Base-by-base conservation (phyloP, 1,140 invertebrate genomes). In the Drosophila mauritiana region DNA sequence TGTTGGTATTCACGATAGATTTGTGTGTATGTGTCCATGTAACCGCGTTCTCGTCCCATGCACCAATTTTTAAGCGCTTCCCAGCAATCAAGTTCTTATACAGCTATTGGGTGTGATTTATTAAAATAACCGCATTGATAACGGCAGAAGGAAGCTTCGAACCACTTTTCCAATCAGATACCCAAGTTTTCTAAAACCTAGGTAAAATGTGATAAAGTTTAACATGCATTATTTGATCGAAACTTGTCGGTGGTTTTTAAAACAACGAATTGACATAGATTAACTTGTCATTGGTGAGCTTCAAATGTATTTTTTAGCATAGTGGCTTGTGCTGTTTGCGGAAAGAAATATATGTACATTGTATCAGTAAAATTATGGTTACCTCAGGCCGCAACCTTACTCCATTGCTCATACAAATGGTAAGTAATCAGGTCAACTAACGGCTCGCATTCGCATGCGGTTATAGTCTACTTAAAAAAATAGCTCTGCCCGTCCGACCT, bases 381-480 rank as follows among this genome's bases (percentile, higher is more conserved):
- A 31, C 25, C 31, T 31, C 13, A 15, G 31, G 7, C 46, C 58
- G 5, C 52, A n/a, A 6, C 13, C 34, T 34, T 34, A 7, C 65
- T 69, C 70, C 51, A 37, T 40, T 37, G 54, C 45, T 73, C 55
- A 59, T 69, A 70, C 78, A 68, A 74, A 77, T 31, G n/a, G 17
- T 17, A 53, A 65, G 62, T 89, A 89, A 89, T 73, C 80, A 89
- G 84, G 84, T 89, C 84, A 89, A 84, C 84, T 89, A 89, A 89
- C 84, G 85, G 84, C 77, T 59, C 39, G 78, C 85, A 63, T 70
- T 85, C 80, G 77, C 77, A 89, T 80, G 73, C 85, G 84, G 84
- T 84, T 89, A 89, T 84, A 84, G 80, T 77, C 77, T 78, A 84
- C 68, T 80, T 82, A 80, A 89, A 80, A 73, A 89, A 89, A 89